These are phyloP conservation scores for Acleris holmiana DNA, from an alignment of 2,888 invertebrate species.

Conservation along the genomic window DNA sequence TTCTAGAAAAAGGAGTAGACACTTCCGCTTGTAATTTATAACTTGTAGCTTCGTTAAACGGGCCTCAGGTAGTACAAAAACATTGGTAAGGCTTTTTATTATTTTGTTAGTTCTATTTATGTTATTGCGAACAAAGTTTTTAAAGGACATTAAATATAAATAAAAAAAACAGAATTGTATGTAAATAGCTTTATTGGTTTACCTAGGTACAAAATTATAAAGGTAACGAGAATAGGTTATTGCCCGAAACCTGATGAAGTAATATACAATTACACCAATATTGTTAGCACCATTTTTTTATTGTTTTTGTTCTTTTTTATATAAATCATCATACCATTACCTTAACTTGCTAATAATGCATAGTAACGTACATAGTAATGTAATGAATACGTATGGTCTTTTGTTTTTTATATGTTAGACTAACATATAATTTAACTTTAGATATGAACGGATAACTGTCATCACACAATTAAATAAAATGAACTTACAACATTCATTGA, in stretches of 20 bases:
- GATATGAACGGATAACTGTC: constrained; percentile 60
- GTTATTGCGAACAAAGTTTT: no score
- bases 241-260: constrained; percentile 69
- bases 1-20: no score
- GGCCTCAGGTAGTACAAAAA: no score
- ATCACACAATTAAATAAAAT: constrained; percentile 64
- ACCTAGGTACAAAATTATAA: constrained; percentile 77
- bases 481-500: constrained; percentile 58
- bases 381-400: constrained; percentile 69
- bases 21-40: no score
- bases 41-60: no score
- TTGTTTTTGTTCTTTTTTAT: constrained; percentile 61
- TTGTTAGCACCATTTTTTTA: constrained; percentile 82
- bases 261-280: constrained; percentile 75
- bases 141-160: neutral
- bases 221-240: constrained; percentile 71
- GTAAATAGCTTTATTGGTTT: constrained; percentile 75
- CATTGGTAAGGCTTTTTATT: no score
- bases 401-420: constrained; percentile 61
- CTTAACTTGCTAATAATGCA: constrained; percentile 76
- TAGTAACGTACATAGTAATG: constrained; percentile 51
- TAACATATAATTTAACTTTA: constrained; percentile 59
- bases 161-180: constrained; percentile 43
- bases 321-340: constrained; percentile 75
- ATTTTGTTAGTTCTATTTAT: no score